Percentiles rank a stretch among this genome's conserved stretches.
phyloP scores from a whole-genome alignment of 2,797 vertebrate species.

The Sebastes kiyomatsui region DNA sequence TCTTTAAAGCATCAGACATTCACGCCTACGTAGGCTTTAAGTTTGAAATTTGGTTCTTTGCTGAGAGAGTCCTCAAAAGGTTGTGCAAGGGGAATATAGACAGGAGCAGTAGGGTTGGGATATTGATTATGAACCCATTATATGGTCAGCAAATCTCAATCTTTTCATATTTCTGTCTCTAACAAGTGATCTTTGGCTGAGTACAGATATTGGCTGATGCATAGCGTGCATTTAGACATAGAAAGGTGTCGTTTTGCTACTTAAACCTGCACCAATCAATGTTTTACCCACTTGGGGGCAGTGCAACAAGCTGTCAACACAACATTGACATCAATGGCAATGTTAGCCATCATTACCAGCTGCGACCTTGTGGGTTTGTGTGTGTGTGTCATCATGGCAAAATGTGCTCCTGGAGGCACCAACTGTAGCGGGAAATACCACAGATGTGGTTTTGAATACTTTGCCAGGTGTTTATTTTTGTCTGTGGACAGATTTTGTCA shows the following conservation, averaged over 20 bases:
- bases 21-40: neutral
- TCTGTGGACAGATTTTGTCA: neutral
- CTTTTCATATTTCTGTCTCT: neutral
- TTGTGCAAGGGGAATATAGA: neutral
- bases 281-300: neutral
- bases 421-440: neutral
- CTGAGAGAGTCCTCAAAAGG: neutral
- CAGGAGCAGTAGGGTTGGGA: neutral
- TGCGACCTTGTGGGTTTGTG: neutral
- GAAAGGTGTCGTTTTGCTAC: neutral
- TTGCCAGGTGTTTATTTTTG: neutral
- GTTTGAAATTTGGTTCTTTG: neutral
- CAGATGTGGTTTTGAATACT: neutral
- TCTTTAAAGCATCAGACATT: neutral
- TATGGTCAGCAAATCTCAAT: neutral
- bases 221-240: neutral
- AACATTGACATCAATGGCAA: neutral
- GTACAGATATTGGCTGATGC: neutral
- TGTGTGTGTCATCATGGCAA: neutral
- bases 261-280: neutral
- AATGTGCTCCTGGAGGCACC: neutral
- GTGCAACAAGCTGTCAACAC: neutral
- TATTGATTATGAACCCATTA: neutral
- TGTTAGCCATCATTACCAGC: neutral
- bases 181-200: neutral